phyloP scores from a whole-genome alignment of 2,888 invertebrate genomes.

The Cecidostiba fungosa region DNA sequence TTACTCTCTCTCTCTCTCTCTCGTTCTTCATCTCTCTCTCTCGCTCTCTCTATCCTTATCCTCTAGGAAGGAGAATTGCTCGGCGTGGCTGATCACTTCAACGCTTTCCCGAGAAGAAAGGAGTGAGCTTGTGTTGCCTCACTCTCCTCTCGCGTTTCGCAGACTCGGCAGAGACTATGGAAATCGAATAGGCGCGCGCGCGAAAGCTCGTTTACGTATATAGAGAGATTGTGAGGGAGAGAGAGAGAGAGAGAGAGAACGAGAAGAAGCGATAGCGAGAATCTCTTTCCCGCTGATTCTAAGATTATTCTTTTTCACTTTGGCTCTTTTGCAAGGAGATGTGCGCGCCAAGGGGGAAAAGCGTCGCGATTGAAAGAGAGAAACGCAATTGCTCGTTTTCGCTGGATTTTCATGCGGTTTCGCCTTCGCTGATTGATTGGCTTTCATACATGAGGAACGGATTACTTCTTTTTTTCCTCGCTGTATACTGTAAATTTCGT shows the following conservation, averaged over 20 bases:
- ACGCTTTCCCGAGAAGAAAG: conserved; percentile 1
- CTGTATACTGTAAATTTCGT: background rate
- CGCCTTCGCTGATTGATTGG: conserved; percentile 50
- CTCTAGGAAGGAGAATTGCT: conserved; percentile 31
- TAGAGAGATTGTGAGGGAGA: conserved; percentile 40
- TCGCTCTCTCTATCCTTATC: conserved; percentile 19
- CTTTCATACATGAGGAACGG: conserved; percentile 4
- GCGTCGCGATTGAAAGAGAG: background rate
- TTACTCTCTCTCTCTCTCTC: conserved; percentile 24
- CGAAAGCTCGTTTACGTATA: conserved; percentile 28
- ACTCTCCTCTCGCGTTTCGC: conserved; percentile 37
- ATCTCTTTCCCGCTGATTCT: conserved; percentile 56
- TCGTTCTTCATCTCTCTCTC: conserved; percentile 2
- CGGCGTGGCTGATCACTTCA: conserved; percentile 56
- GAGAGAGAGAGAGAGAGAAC: conserved; percentile 55
- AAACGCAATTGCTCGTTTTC: conserved; percentile 37
- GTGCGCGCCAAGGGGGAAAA: background rate
- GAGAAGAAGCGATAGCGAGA: conserved; percentile 32
- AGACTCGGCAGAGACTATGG: conserved; percentile 59
- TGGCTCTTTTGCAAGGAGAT: conserved; percentile 24
- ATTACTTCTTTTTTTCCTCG: conserved; percentile 9
- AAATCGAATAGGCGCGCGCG: conserved; percentile 56
- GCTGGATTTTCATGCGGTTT: conserved; percentile 3
- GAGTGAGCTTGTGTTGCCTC: conserved; percentile 4
- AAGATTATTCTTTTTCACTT: conserved; percentile 55